These are phyloP conservation scores for Entosphenus tridentatus DNA, from an alignment of 2,113 vertebrate genomes.

Conservation along the genomic window DNA sequence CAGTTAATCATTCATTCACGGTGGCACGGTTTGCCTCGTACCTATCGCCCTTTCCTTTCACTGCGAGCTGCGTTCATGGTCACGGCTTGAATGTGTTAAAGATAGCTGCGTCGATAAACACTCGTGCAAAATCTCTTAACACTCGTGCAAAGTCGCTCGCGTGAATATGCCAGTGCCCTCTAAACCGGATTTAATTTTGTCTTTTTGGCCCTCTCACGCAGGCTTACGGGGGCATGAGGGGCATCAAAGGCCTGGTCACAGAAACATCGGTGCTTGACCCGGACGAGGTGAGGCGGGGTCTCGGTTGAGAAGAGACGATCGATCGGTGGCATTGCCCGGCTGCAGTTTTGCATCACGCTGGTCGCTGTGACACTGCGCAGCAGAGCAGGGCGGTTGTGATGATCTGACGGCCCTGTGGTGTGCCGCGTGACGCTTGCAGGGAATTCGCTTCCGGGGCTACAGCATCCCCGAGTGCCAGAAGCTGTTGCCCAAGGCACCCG, in stretches of 20 bases:
- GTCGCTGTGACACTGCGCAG: not conserved
- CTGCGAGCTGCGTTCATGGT: not conserved
- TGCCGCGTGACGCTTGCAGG: constrained; percentile 23
- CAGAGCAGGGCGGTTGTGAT: not conserved
- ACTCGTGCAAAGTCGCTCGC: rapidly evolving
- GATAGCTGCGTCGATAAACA: not conserved
- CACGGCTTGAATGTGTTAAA: not conserved
- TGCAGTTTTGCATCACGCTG: too few species aligned
- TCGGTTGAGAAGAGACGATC: not conserved
- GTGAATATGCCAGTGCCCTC: too few species aligned
- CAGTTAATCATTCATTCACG: too few species aligned
- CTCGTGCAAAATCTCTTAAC: not conserved
- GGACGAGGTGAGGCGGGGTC: constrained; percentile 45
- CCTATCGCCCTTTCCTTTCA: not conserved
- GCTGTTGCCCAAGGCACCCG: constrained; percentile 56
- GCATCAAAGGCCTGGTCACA: constrained; percentile 85
- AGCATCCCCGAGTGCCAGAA: constrained; percentile 91
- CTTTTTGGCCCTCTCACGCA: constrained; percentile 14
- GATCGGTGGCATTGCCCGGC: too few species aligned
- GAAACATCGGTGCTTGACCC: constrained; percentile 87
- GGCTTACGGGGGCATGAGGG: constrained; percentile 89
- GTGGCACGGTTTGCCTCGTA: not conserved
- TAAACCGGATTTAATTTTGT: too few species aligned
- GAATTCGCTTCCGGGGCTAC: constrained; percentile 79
- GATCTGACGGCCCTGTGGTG: not conserved